Base-by-base conservation (phyloP, 2,797 vertebrate species). In the Mus caroli region DNA sequence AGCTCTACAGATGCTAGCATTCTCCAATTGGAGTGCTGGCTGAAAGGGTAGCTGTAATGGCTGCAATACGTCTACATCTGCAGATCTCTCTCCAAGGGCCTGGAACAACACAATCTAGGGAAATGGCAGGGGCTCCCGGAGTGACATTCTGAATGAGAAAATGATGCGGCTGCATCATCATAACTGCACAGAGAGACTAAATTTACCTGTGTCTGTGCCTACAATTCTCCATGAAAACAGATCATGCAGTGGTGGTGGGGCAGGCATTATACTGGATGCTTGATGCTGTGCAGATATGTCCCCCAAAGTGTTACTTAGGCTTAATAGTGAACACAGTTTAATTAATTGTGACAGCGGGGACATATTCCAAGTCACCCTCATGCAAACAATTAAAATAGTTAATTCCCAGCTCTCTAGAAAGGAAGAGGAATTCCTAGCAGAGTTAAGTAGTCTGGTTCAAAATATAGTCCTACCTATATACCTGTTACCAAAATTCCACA, bases 341-440 rank as follows among this genome's bases (percentile, higher is more conserved):
- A 96, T 95, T 92, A 91, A 95, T 92, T 78, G 90, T 67, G 79
- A 86, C 92, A 94, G 52, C 62, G 67, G 96, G 93, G 75, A 54
- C 69, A 56, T 90, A 78, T 71, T 92, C 82, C 62, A 84, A 92
- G 86, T 89, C 69, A 77, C 89, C 37, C 71, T 87, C 58, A 0
- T 84, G 78, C 50, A 85, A 79, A 64, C 75, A 75, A 76, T 96
- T 58, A 24, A 64, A 83, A 67, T 11, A 73, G 91, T 9, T 71
- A 83, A 91, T 87, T 92, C 87, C 82, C 86, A 69, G 8, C 90
- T 92, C 89, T 97, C 83, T 60, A 37, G 79, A 83, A 94, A 71
- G 79, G 34, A 95, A 37, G 4, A 52, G 50, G 79, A n/a, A 84
- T 14, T 52, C 77, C 75, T 71, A 58, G 19, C 28, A 80, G 26